Base-by-base conservation (phyloP, 2,797 vertebrate species). In the Cygnus olor region DNA sequence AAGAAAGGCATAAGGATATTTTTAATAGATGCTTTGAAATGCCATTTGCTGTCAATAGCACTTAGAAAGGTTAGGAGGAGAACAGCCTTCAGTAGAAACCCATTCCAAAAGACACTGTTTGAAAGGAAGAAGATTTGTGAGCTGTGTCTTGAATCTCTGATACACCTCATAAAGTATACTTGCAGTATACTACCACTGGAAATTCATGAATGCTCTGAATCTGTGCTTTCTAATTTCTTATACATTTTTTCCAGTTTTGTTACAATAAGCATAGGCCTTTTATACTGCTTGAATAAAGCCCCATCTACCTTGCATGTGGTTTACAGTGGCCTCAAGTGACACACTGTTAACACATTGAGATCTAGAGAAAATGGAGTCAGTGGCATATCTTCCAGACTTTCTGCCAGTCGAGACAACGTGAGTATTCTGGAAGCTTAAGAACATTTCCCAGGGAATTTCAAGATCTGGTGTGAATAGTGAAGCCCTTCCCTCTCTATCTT, bases 11-110 rank as follows among this genome's bases (percentile, higher is more conserved):
- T 36, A 83, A 65, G 76, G 49, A 1, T 7, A 17, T 40, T 44
- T 79, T 80, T 38, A 91, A 83, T 65, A 36, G 25, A 71, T 28
- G 47, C 36, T 90, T 90, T 68, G 44, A 88, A 83, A 74, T 40
- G 49, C n/a, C 36, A 57, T 73, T 93, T 70, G 28, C 24, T 42
- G 51, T 36, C 49, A 64, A 11, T 1, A 83, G 9, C 21, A 64
- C 61, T 74, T 53, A 19, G 16, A 71, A 73, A 85, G 6, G 8
- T 17, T 71, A 53, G 83, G 34, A 54, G 11, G 11, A 72, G 57
- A 80, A 82, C 27, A 76, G 1, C 6, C 6, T 87, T 81, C n/a
- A 40, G 53, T 5, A 61, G 44, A 72, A 86, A 44, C 27, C 19
- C 49, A 53, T 9, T 78, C 44, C 1, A 3, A 66, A 80, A 68